Evolutionary conservation across 2,797 vertebrate genomes (phyloP).

Genomic region (Taenioides sp.): DNA sequence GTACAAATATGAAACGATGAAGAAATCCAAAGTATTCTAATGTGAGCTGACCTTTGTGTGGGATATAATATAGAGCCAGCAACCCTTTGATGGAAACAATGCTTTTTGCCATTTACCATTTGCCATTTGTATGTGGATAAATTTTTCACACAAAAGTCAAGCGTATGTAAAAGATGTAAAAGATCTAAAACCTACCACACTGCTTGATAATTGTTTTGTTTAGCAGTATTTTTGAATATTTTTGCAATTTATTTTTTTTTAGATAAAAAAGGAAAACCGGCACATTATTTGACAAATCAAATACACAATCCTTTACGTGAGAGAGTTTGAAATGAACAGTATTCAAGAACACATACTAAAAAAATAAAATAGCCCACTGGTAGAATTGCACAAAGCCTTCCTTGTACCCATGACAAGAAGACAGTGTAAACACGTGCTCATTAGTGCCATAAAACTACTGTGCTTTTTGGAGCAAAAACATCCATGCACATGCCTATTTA

Average conservation of each 20-base stretch:
- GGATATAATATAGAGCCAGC: not conserved
- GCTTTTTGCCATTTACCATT: not conserved
- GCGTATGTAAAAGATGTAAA: not conserved
- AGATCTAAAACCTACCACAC: not conserved
- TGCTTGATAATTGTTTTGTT: not conserved
- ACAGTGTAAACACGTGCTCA: not conserved
- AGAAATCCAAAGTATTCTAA: conserved; percentile 10
- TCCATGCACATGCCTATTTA: not conserved
- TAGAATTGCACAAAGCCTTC: not conserved
- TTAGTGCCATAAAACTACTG: not conserved
- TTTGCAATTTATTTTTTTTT: not conserved
- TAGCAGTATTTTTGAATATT: not conserved
- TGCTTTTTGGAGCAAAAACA: not conserved
- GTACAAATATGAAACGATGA: conserved; percentile 1
- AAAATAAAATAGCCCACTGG: not conserved
- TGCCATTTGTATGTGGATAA: no score
- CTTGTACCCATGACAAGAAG: not conserved
- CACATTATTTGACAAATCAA: not conserved
- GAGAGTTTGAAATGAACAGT: not conserved
- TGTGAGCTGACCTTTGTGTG: conserved; percentile 4
- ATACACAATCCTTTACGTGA: not conserved
- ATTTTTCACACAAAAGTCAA: not conserved
- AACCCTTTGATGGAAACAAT: not conserved
- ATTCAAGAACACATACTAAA: not conserved
- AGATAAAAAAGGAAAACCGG: not conserved